Percentiles rank a stretch among this genome's conserved stretches.
Conservation (phyloP, 2,888 invertebrate genomes). For the Calliopum simillimum region DNA sequence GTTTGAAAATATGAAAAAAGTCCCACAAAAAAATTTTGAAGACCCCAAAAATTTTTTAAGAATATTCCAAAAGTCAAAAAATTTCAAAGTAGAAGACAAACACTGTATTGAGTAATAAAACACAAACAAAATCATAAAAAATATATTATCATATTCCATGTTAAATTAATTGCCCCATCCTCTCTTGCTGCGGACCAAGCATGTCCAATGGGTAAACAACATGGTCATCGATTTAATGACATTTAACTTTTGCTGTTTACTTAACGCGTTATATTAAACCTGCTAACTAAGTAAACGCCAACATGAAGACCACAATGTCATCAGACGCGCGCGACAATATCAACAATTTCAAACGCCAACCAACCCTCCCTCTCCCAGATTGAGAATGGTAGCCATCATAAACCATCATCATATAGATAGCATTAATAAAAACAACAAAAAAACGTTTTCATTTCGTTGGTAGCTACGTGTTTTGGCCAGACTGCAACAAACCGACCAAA, state of each 20-base stretch:
- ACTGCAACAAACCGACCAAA: conserved; percentile 1
- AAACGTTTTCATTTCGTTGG: conserved; percentile 2
- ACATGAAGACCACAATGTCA: not conserved
- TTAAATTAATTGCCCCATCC: too few relatives aligned
- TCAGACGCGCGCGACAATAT: not conserved
- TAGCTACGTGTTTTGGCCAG: not conserved
- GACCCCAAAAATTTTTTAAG: too few relatives aligned
- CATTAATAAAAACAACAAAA: conserved; percentile 15
- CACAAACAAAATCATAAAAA: too few relatives aligned
- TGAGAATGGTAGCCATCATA: conserved; percentile 19
- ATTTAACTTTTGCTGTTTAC: conserved; percentile 16
- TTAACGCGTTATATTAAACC: not conserved
- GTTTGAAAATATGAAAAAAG: too few relatives aligned
- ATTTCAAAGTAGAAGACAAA: too few relatives aligned
- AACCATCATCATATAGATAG: conserved; percentile 14
- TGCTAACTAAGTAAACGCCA: not conserved
- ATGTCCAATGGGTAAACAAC: not conserved
- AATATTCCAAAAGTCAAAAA: too few relatives aligned
- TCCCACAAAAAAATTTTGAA: too few relatives aligned
- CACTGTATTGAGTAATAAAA: too few relatives aligned
- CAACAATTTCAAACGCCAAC: not conserved
- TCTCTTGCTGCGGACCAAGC: too few relatives aligned
- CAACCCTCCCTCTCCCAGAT: not conserved
- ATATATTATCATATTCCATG: too few relatives aligned
- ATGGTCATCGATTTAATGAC: not conserved